These are phyloP conservation scores for Albula goreensis DNA, from an alignment of 2,113 vertebrate species.

Conservation along the genomic window DNA sequence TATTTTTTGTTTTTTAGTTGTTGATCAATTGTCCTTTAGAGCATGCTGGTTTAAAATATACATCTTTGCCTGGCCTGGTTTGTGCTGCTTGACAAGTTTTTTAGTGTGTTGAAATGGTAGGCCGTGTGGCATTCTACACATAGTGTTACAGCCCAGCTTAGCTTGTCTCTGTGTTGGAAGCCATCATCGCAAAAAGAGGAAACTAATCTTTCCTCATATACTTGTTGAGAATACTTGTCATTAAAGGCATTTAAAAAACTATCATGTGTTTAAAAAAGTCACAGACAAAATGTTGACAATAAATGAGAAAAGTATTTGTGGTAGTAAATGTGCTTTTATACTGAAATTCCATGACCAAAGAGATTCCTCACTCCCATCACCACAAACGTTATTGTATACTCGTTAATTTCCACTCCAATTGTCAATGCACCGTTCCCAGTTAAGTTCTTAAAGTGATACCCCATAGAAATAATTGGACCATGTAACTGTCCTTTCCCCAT, in stretches of 20 bases:
- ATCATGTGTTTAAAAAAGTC: no score
- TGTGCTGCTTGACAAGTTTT: background rate
- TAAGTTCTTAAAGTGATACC: background rate
- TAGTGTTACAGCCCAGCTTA: background rate
- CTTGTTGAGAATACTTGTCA: background rate
- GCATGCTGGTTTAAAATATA: background rate
- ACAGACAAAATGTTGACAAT: no score
- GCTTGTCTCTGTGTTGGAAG: background rate
- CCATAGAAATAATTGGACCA: background rate
- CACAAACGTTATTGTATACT: no score
- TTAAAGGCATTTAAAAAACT: no score
- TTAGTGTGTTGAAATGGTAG: background rate
- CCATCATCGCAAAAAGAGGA: background rate
- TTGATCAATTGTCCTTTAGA: slow-evolving; percentile 7
- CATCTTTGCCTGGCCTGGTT: background rate
- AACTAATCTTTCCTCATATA: background rate
- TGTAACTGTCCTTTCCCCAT: background rate
- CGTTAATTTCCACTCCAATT: no score
- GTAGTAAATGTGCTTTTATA: no score
- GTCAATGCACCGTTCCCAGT: background rate
- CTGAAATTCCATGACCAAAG: no score
- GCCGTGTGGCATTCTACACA: background rate
- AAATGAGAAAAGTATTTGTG: no score
- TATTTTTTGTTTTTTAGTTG: background rate
- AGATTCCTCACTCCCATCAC: no score